A percentile compares a stretch with the other conserved stretches of the same genome.
These are phyloP conservation scores for Habropoda laboriosa DNA, from an alignment of 1,140 invertebrate genomes.

Conservation along the genomic window DNA sequence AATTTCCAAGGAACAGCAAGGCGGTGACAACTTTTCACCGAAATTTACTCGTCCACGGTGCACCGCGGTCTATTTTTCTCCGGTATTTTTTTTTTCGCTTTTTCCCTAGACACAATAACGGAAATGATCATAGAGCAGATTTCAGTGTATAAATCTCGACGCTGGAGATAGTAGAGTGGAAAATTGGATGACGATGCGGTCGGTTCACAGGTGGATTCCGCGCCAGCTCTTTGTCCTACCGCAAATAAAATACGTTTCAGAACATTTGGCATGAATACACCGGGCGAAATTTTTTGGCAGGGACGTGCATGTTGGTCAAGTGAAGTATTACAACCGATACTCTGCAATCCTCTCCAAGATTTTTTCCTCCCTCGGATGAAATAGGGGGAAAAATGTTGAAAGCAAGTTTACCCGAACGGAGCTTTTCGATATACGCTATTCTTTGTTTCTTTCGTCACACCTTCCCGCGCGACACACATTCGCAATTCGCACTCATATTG, in stretches of 20 bases:
- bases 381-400: no score
- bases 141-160: slow-evolving; percentile 55
- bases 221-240: slow-evolving; percentile 3
- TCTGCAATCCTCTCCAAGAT: not conserved
- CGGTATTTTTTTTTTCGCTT: not conserved
- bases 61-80: not conserved
- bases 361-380: not conserved
- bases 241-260: slow-evolving; percentile 33
- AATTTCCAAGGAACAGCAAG: not conserved
- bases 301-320: not conserved
- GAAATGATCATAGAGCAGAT: slow-evolving; percentile 45
- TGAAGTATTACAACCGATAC: slow-evolving; percentile 16
- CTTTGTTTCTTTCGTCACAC: not conserved
- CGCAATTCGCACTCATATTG: not conserved
- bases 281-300: slow-evolving; percentile 14
- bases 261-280: slow-evolving; percentile 19
- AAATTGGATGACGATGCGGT: slow-evolving; percentile 59
- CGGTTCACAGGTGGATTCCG: slow-evolving; percentile 36
- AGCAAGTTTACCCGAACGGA: not conserved
- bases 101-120: slow-evolving; percentile 27
- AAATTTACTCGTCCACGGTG: not conserved
- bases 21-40: not conserved
- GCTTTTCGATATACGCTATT: not conserved
- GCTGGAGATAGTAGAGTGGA: slow-evolving; percentile 47
- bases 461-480: not conserved